These are phyloP conservation scores for Phylloscopus trochilus DNA, from an alignment of 2,113 vertebrate genomes.

Conservation along the genomic window DNA sequence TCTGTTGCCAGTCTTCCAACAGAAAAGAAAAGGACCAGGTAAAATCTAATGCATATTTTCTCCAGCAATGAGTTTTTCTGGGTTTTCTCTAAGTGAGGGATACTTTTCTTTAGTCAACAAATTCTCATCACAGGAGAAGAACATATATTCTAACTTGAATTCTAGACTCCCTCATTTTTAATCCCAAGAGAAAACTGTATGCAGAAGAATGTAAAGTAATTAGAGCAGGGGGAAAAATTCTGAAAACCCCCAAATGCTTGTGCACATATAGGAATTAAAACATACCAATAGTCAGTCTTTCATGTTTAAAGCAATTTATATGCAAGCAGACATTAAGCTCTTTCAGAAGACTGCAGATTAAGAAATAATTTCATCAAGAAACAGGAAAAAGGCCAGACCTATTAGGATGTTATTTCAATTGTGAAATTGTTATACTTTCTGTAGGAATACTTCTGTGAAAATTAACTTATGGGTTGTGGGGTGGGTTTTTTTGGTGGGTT, in stretches of 20 bases:
- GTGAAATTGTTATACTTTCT: background rate
- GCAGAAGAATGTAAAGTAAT: background rate
- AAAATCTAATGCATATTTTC: background rate
- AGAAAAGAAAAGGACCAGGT: background rate
- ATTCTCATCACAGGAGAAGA: background rate
- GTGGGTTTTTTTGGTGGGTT: too few species aligned
- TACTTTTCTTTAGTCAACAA: background rate
- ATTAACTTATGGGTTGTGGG: background rate
- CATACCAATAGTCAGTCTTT: background rate
- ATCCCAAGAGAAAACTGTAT: background rate
- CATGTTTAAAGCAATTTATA: background rate
- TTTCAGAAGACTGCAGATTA: background rate
- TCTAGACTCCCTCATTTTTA: background rate
- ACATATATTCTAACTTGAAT: background rate
- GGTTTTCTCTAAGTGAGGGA: background rate
- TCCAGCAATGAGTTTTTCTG: background rate
- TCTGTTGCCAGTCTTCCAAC: background rate
- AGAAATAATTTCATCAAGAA: background rate
- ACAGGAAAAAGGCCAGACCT: background rate
- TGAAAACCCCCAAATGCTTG: fast-evolving
- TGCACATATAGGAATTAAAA: background rate
- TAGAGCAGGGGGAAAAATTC: fast-evolving
- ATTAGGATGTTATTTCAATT: background rate
- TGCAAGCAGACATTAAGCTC: background rate
- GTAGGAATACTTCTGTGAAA: background rate